phyloP scores from a whole-genome alignment of 1,140 invertebrate species.

The Aphis gossypii region DNA sequence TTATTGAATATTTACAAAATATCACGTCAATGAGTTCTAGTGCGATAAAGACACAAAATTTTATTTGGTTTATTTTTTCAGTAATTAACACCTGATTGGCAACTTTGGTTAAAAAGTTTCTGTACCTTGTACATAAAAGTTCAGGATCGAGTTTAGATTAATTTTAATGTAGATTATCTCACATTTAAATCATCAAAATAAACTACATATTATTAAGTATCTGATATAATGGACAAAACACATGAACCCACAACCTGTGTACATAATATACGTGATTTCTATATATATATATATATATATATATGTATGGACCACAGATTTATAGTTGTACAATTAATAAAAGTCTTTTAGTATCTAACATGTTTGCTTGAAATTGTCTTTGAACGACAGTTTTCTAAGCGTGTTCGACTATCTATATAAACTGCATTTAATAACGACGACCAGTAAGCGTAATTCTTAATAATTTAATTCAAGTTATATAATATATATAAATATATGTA shows the following conservation, averaged over 20 bases:
- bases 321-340: neutral
- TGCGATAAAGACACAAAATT: neutral
- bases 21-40: neutral
- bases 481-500: too few species aligned
- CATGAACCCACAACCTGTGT: too few species aligned
- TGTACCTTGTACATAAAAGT: too few species aligned
- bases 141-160: neutral
- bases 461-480: neutral
- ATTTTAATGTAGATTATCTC: neutral
- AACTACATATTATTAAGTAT: neutral
- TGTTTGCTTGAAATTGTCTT: too few species aligned
- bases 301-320: neutral
- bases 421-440: neutral
- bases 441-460: neutral
- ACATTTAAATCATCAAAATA: neutral
- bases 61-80: neutral
- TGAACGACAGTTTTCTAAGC: neutral
- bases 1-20: neutral
- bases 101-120: too few species aligned
- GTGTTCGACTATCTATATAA: neutral
- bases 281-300: too few species aligned
- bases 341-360: neutral
- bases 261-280: too few species aligned
- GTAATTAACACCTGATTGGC: too few species aligned
- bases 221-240: neutral